Conservation (phyloP, 1,140 invertebrate genomes). For the Penaeus chinensis region DNA sequence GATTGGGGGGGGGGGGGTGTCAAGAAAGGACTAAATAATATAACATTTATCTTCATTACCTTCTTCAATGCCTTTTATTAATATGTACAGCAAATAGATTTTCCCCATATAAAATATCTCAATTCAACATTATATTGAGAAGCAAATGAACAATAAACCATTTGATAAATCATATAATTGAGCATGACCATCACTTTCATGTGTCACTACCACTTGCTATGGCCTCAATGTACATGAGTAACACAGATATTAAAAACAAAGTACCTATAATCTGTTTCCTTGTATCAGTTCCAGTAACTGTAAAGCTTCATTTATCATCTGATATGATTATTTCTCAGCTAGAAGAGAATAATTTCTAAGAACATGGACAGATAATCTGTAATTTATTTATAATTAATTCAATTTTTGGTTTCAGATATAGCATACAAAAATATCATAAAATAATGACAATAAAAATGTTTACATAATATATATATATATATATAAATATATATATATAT, state of each 20-base stretch:
- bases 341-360: no score
- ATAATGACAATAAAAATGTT: no score
- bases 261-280: neutral
- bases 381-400: no score
- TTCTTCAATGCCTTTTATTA: conserved; percentile 34
- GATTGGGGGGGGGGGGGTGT: no score
- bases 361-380: no score
- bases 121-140: conserved; percentile 26
- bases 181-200: conserved; percentile 34
- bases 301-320: no score
- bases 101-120: conserved; percentile 39
- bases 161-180: conserved; percentile 9
- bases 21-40: neutral
- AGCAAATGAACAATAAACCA: conserved; percentile 37
- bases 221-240: neutral
- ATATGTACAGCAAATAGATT: conserved; percentile 45
- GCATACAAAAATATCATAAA: no score
- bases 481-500: no score
- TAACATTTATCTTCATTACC: neutral
- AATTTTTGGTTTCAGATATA: no score
- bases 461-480: no score
- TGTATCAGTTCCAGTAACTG: neutral
- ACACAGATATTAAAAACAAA: conserved; percentile 1
- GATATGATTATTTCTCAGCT: no score
- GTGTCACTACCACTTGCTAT: conserved; percentile 6